Percentiles rank a stretch among this genome's conserved stretches.
Conservation (phyloP, 2,797 vertebrate species). For the Acanthurus tractus region DNA sequence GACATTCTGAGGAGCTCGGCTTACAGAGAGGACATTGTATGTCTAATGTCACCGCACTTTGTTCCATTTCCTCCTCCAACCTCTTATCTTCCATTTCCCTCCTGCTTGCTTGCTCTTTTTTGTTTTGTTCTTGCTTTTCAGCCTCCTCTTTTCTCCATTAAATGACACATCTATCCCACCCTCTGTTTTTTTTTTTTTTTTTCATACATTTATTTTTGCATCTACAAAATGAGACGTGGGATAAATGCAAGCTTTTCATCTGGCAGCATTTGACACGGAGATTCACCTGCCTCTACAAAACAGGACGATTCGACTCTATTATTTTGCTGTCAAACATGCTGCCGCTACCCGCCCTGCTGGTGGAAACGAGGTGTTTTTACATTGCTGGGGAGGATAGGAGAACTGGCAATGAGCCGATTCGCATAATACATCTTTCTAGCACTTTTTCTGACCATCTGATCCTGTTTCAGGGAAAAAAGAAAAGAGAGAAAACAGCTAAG, state of each 20-base stretch:
- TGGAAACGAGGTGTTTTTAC: slow-evolving; percentile 56
- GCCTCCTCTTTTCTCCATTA: slow-evolving; percentile 1
- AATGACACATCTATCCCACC: slow-evolving; percentile 24
- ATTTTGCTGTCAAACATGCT: slow-evolving; percentile 59
- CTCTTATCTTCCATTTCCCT: slow-evolving; percentile 36
- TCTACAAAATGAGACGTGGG: slow-evolving; percentile 52
- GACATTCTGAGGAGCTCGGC: slow-evolving; percentile 45
- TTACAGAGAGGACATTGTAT: slow-evolving; percentile 34
- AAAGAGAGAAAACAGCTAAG: slow-evolving; percentile 24
- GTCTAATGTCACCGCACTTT: slow-evolving; percentile 25
- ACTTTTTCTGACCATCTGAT: slow-evolving; percentile 41
- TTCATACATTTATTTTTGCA: slow-evolving; percentile 27
- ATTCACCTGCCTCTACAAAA: slow-evolving; percentile 61
- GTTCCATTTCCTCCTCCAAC: slow-evolving; percentile 23
- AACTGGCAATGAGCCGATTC: slow-evolving; percentile 17
- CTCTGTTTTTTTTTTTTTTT: neutral
- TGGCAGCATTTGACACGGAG: slow-evolving; percentile 48
- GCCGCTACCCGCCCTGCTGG: slow-evolving; percentile 18
- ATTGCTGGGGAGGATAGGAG: slow-evolving; percentile 25
- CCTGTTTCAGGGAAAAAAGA: slow-evolving; percentile 10
- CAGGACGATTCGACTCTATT: slow-evolving; percentile 63
- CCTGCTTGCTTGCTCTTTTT: slow-evolving; percentile 12
- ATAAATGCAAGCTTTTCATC: slow-evolving; percentile 49
- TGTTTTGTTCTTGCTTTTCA: slow-evolving; percentile 27
- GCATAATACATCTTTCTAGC: slow-evolving; percentile 33